Evolutionary conservation across 1,140 invertebrate species (phyloP).

Genomic region (Palaemon carinicauda): DNA sequence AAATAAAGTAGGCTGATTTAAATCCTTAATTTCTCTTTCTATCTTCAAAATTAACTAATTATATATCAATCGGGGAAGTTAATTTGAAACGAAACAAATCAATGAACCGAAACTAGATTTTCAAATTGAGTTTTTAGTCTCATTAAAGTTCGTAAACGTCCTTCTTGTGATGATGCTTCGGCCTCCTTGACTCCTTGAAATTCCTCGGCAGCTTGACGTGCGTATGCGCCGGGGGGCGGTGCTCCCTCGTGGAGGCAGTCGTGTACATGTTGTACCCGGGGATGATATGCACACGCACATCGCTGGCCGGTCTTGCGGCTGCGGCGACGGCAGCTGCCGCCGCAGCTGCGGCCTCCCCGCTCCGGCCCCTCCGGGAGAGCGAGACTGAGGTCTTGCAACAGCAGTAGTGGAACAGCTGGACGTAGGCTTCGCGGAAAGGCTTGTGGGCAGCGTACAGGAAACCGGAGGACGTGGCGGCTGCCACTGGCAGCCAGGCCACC

Average conservation of each 20-base stretch:
- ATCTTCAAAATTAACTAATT: too few relatives aligned
- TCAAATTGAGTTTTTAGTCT: too few relatives aligned
- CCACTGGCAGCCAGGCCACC: conserved; percentile 45
- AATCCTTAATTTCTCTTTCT: too few relatives aligned
- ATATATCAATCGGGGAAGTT: too few relatives aligned
- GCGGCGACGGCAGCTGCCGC: conserved; percentile 66
- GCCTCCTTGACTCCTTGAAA: conserved; percentile 44
- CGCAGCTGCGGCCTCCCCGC: conserved; percentile 66
- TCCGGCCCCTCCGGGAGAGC: conserved; percentile 71
- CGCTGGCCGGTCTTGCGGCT: conserved; percentile 61
- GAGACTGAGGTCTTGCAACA: conserved; percentile 82
- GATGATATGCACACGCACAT: conserved; percentile 81
- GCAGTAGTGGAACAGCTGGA: conserved; percentile 82
- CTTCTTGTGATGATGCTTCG: conserved; percentile 54
- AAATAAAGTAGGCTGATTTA: too few relatives aligned
- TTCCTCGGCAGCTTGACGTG: conserved; percentile 27
- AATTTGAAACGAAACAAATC: too few relatives aligned
- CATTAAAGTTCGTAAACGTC: conserved; percentile 56
- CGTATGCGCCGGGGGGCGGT: conserved; percentile 41
- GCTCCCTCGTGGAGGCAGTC: conserved; percentile 70
- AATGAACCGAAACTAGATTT: too few relatives aligned
- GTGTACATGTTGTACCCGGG: conserved; percentile 77
- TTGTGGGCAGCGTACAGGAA: conserved; percentile 57
- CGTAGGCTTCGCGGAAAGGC: conserved; percentile 73
- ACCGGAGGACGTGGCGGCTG: conserved; percentile 48